Evolutionary conservation across 2,888 invertebrate genomes (phyloP), one percentile per base, ranked within the genome.

Genomic region (Eupeodes latifasciatus): DNA sequence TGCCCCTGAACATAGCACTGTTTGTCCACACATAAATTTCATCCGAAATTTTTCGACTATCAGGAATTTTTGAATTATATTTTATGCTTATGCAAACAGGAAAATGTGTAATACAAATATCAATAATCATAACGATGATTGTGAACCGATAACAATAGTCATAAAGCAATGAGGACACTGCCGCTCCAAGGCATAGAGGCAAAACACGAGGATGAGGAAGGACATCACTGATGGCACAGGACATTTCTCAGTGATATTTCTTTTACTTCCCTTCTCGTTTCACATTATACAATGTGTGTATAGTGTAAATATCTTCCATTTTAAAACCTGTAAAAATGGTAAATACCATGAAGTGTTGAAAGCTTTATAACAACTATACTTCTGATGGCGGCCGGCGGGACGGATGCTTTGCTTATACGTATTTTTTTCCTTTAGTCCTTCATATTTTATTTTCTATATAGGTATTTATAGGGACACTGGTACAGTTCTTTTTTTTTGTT

Each of bases 61-160:
- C 74, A 5, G n/a, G 6, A 47, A 75, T 75, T 71, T 40, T 71
- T 59, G 69, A 80, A 83, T 66, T 40, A 75, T 80, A 83, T 83
- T 83, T 83, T 49, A 76, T 44, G 44, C 67, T 81, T 77, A 81
- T 80, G 62, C 81, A 81, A 88, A 81, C 77, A 84, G 66, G 64
- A 34, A 80, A 71, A 84, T 76, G 84, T 81, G 62, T 80, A 74
- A 81, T 81, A 77, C 77, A 85, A 84, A 88, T 85, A 88, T 85
- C 84, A 88, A 85, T 85, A 88, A 84, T 81, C 75, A 85, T 84
- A 85, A 77, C 80, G 80, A 72, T 72, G 80, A 79, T 62, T 75
- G 69, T 57, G 80, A 81, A 72, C 69, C 57, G 66, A 86, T 62
- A 79, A 71, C 75, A 79, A 71, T 64, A 71, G 67, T 36, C 36